Conservation (phyloP, 2,888 invertebrate genomes). For the Sphaerophoria rueppellii region DNA sequence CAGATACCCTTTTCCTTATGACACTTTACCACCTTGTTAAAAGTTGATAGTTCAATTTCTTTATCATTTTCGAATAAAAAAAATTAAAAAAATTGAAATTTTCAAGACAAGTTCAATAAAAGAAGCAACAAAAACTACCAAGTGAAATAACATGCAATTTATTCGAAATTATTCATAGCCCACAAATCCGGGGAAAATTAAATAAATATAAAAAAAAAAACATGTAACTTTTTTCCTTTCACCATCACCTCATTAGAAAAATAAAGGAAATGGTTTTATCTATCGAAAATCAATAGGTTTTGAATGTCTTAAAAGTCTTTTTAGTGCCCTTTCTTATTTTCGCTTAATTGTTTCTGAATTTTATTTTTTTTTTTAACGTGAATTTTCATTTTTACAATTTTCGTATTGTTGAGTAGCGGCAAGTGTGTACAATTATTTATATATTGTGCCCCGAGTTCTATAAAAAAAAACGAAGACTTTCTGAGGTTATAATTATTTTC, state of each 20-base stretch:
- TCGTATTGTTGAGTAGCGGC: constrained; percentile 25
- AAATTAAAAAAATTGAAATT: neutral
- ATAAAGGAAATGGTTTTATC: neutral
- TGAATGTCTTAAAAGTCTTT: neutral
- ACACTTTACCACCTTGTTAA: constrained; percentile 1
- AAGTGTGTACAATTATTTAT: constrained; percentile 28
- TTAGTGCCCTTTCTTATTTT: constrained; percentile 5
- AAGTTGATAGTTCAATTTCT: neutral
- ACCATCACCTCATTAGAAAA: constrained; percentile 15
- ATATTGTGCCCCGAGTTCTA: constrained; percentile 1
- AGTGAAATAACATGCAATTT: constrained; percentile 23
- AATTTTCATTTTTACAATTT: constrained; percentile 29
- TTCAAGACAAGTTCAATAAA: neutral
- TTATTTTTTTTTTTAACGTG: constrained; percentile 22
- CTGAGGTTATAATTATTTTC: constrained; percentile 39
- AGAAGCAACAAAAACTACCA: constrained; percentile 7
- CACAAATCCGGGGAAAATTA: constrained; percentile 49
- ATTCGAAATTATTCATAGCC: constrained; percentile 58
- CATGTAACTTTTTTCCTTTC: constrained; percentile 38
- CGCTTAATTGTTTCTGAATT: neutral
- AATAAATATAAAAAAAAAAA: constrained; percentile 18
- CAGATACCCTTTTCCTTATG: neutral
- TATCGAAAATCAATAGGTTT: constrained; percentile 23
- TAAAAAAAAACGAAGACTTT: neutral
- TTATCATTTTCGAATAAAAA: neutral